A percentile compares a stretch with the other conserved stretches of the same genome.
Evolutionary conservation across 1,140 invertebrate species (phyloP).

Genomic region (Bombus difficillimus): DNA sequence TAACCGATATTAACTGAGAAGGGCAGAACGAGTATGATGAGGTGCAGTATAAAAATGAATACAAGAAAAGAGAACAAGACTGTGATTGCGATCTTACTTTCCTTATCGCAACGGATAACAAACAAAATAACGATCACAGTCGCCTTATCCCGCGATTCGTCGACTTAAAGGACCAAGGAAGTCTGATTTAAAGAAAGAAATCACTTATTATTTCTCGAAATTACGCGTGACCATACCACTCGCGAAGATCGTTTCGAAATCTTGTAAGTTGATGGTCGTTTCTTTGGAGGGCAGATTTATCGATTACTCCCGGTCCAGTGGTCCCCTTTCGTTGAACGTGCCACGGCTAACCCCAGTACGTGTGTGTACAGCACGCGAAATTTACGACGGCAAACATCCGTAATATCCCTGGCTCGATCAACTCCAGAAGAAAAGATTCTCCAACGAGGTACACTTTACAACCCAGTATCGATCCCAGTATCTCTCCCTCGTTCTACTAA

Average conservation of each 20-base stretch:
- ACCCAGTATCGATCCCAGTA: background rate
- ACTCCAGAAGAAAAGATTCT: conserved; percentile 18
- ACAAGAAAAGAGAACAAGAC: too few species aligned
- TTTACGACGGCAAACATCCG: conserved; percentile 63
- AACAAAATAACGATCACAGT: too few species aligned
- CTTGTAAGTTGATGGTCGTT: conserved; percentile 27
- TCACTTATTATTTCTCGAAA: background rate
- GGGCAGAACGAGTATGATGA: too few species aligned
- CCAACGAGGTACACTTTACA: background rate
- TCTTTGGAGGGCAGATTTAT: conserved; percentile 74
- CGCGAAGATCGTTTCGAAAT: conserved; percentile 49
- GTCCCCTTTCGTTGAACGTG: conserved; percentile 74
- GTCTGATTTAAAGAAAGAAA: background rate
- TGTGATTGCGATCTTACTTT: too few species aligned
- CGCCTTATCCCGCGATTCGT: too few species aligned
- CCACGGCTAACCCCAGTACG: conserved; percentile 47
- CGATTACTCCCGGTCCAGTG: conserved; percentile 79
- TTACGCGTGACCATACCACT: conserved; percentile 42
- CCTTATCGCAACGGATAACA: too few species aligned
- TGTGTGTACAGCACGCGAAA: conserved; percentile 50
- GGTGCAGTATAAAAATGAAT: too few species aligned
- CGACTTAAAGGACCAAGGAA: too few species aligned
- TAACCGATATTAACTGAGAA: too few species aligned
- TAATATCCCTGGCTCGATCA: conserved; percentile 12
- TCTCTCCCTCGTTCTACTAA: background rate